phyloP scores from a whole-genome alignment of 2,113 vertebrate genomes.

The Pimephales promelas region DNA sequence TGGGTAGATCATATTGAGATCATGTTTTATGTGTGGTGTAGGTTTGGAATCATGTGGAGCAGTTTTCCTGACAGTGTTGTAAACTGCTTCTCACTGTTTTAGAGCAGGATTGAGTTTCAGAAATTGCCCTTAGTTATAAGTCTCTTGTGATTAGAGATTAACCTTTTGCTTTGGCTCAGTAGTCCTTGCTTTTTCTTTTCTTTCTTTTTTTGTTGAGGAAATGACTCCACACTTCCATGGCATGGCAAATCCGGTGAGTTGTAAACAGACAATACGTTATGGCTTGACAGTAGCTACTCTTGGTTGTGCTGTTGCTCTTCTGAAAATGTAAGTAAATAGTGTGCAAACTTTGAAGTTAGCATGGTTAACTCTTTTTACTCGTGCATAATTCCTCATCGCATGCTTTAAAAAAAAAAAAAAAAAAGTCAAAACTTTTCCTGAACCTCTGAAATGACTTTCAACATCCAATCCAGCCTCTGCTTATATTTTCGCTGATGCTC shows the following conservation, averaged over 20 bases:
- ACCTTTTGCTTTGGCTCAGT: conserved; percentile 19
- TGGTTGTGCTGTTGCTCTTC: neutral
- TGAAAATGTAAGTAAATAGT: neutral
- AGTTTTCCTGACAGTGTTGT: conserved; percentile 17
- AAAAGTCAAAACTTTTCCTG: neutral
- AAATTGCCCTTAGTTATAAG: conserved; percentile 34
- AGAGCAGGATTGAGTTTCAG: conserved; percentile 35
- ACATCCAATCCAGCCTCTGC: neutral
- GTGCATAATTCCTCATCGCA: neutral
- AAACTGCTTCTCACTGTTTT: conserved; percentile 37
- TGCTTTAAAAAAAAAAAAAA: neutral
- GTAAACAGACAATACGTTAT: conserved; percentile 5
- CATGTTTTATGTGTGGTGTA: neutral
- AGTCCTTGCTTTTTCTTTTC: neutral
- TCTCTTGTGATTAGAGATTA: conserved; percentile 40
- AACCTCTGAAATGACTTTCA: neutral
- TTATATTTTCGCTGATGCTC: neutral
- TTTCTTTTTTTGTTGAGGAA: neutral
- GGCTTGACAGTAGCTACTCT: neutral
- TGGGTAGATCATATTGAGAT: conserved; percentile 7
- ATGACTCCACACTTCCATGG: neutral
- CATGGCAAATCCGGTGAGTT: neutral
- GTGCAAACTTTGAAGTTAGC: neutral
- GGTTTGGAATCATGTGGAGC: neutral
- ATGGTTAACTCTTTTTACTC: neutral